Conservation (phyloP, 2,113 vertebrate genomes). For the Brachypodius melanocephalos region DNA sequence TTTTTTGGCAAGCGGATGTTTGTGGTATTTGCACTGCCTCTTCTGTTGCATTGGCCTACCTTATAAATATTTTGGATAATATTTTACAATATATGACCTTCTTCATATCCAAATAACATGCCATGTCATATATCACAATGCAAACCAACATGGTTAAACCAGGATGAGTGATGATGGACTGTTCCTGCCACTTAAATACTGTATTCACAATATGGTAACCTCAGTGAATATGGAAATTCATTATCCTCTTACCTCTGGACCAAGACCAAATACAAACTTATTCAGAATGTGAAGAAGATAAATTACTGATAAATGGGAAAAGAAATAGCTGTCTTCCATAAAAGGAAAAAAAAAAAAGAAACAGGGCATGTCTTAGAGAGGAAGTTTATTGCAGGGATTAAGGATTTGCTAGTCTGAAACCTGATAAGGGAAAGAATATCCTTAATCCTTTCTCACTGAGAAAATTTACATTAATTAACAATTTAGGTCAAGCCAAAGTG, state of each 20-base stretch:
- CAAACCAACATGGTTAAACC: background rate
- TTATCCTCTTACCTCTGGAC: background rate
- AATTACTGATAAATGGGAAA: constrained; percentile 6
- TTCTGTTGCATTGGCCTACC: background rate
- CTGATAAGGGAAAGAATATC: constrained; percentile 37
- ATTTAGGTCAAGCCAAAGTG: constrained; percentile 31
- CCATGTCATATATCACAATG: background rate
- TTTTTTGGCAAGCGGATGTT: background rate
- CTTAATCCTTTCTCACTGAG: constrained; percentile 28
- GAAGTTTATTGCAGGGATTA: constrained; percentile 32
- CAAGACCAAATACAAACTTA: background rate
- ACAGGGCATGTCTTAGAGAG: background rate
- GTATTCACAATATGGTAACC: background rate
- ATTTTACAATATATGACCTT: background rate
- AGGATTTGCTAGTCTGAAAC: constrained; percentile 32
- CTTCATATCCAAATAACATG: background rate
- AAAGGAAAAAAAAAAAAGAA: background rate
- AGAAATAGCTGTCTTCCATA: background rate
- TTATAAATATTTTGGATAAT: background rate
- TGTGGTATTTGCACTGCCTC: background rate
- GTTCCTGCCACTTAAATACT: background rate
- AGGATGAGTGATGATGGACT: background rate
- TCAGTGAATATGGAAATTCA: background rate
- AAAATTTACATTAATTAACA: constrained; percentile 65
- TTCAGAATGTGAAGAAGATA: constrained; percentile 21